These are phyloP conservation scores for Aselliscus stoliczkanus DNA, from an alignment of 2,797 vertebrate species.

Conservation along the genomic window DNA sequence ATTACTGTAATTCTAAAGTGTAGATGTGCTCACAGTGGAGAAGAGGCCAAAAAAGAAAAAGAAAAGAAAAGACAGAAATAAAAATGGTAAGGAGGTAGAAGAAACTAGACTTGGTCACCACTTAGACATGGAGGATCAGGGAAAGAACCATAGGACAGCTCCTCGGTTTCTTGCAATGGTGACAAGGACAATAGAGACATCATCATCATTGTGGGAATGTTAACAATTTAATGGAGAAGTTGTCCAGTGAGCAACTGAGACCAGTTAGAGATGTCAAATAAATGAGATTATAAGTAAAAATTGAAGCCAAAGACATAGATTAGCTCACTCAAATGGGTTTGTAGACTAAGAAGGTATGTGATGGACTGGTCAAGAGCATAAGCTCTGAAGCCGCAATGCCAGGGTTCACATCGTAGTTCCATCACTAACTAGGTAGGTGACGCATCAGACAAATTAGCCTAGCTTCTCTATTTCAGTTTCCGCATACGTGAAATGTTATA, in stretches of 20 bases:
- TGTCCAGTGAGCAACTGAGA: background rate
- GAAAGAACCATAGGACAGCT: background rate
- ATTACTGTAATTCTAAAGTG: background rate
- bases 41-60: background rate
- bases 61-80: no score
- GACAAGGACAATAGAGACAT: background rate
- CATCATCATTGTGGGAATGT: background rate
- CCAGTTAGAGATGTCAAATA: background rate
- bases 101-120: background rate
- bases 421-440: background rate
- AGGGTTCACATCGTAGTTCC: background rate
- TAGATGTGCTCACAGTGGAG: background rate
- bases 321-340: background rate
- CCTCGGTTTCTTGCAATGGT: background rate
- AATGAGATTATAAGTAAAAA: background rate
- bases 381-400: background rate
- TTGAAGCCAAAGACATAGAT: background rate
- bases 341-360: background rate
- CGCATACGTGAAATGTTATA: background rate
- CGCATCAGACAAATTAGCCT: background rate
- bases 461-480: background rate
- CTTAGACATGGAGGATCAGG: background rate
- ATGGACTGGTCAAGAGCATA: background rate
- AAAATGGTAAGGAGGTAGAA: background rate
- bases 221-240: background rate